Evolutionary conservation across 2,888 invertebrate genomes (phyloP), one percentile per base, ranked within the genome.

Genomic region (Fragum fragum): DNA sequence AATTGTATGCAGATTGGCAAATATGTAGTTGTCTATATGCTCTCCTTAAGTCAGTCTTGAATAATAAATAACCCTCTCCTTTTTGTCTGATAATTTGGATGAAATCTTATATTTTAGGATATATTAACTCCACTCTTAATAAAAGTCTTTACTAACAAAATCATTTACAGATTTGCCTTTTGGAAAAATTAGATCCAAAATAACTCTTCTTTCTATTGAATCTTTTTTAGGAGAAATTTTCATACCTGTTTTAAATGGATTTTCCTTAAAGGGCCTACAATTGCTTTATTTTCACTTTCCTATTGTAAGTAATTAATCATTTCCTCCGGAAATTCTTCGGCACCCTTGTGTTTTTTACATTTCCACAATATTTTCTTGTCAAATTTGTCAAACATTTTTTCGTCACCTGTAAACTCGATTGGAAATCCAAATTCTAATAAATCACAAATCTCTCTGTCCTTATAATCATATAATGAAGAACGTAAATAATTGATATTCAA

Each of bases 161-260:
- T 57, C 57, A 57, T 57, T 57, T 21, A 57, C 26, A n/a, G 52
- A 52, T 5, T 52, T 52, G 3, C 52, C 52, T 14, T 52, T 52
- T 2, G 52, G 52, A 52, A n/a, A 52, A 14, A 5, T 52, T n/a
- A 52, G 52, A 52, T 52, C 52, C 14, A 52, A 52, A 52, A 52
- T 57, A 1, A 57, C 57, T 23, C 57, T n/a, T 26, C 57, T 57
- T n/a, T 57, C 57, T 23, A 23, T 5, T 5, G 57, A 21, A 57
- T 57, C 57, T 23, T 57, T 57, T 23, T 57, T 57, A 2, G 57
- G 57, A 6, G 57, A 57, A 57, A n/a, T 57, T 57, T 57, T 57
- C 5, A 57, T 57, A 26, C 57, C 57, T 5, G 57, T 21, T 23
- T 57, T 23, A 26, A 57, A 57, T 23, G 57, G 57, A 23, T 57